Conservation (phyloP, 1,140 invertebrate genomes). For the Bombyx mandarina region DNA sequence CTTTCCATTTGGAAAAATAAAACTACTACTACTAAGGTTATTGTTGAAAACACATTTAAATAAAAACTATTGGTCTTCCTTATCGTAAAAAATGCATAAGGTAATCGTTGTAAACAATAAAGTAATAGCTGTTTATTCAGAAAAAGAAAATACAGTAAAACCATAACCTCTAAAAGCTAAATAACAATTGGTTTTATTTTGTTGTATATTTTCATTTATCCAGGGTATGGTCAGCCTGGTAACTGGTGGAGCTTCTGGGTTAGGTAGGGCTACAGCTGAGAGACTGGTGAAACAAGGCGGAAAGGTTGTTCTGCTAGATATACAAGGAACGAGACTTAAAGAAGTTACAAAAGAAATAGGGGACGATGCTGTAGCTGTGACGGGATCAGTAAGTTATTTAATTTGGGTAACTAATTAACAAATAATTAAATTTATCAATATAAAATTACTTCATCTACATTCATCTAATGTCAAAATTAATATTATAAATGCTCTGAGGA, state of each 20-base stretch:
- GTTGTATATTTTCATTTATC: conserved; percentile 10
- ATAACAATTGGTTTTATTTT: conserved; percentile 12
- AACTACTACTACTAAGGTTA: too few relatives aligned
- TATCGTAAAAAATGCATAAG: too few relatives aligned
- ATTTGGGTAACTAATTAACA: conserved; percentile 2
- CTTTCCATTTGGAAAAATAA: too few relatives aligned
- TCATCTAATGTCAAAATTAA: not conserved
- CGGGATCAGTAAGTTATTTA: conserved; percentile 82
- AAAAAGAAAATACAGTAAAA: not conserved
- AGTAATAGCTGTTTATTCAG: not conserved
- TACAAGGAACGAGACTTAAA: conserved; percentile 84
- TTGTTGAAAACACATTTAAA: too few relatives aligned
- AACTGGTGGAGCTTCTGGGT: conserved; percentile 94
- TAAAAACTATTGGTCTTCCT: too few relatives aligned
- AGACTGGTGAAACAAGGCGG: conserved; percentile 85
- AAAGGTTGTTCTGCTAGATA: conserved; percentile 91
- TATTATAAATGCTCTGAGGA: not conserved
- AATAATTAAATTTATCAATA: not conserved
- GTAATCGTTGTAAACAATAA: too few relatives aligned
- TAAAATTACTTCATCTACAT: not conserved
- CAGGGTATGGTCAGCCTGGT: conserved; percentile 86
- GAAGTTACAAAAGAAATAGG: conserved; percentile 84
- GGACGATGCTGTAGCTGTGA: conserved; percentile 81
- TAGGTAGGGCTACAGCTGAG: conserved; percentile 91
- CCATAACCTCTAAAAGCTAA: conserved; percentile 12